Evolutionary conservation across 2,797 vertebrate species (phyloP).

Genomic region (Crocidura indochinensis): DNA sequence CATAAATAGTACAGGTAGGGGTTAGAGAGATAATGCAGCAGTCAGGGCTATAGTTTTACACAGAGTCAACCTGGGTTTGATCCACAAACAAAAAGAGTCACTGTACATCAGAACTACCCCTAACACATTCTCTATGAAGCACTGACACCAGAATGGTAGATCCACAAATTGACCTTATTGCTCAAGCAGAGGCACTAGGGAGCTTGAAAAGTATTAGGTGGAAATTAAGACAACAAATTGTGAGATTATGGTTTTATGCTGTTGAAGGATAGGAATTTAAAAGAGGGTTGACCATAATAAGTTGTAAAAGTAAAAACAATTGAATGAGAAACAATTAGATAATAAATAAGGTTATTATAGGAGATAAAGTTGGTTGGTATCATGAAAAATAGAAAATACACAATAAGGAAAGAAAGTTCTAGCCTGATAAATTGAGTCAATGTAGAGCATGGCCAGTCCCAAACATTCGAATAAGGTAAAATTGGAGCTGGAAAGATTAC

Average conservation of each 20-base stretch:
- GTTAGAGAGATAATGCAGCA: no score
- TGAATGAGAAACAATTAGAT: constrained; percentile 6
- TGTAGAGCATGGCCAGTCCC: neutral
- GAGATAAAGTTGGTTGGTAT: neutral
- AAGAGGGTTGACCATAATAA: neutral
- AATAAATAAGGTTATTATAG: neutral
- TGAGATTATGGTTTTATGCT: neutral
- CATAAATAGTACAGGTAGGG: constrained; percentile 9
- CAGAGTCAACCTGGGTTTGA: no score
- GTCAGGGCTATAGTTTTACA: no score
- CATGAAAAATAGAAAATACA: constrained; percentile 23
- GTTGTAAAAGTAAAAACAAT: neutral
- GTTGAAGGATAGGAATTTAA: neutral
- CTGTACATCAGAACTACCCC: neutral
- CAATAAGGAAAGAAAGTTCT: neutral
- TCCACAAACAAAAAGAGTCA: neutral
- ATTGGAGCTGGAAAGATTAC: no score
- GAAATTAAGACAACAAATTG: neutral
- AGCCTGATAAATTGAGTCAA: no score
- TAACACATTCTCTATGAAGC: neutral
- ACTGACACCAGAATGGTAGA: neutral
- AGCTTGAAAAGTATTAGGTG: neutral
- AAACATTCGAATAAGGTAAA: neutral
- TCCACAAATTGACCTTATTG: neutral
- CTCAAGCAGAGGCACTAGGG: neutral